phyloP scores from a whole-genome alignment of 2,797 vertebrate genomes.

The Eutrigla gurnardus region DNA sequence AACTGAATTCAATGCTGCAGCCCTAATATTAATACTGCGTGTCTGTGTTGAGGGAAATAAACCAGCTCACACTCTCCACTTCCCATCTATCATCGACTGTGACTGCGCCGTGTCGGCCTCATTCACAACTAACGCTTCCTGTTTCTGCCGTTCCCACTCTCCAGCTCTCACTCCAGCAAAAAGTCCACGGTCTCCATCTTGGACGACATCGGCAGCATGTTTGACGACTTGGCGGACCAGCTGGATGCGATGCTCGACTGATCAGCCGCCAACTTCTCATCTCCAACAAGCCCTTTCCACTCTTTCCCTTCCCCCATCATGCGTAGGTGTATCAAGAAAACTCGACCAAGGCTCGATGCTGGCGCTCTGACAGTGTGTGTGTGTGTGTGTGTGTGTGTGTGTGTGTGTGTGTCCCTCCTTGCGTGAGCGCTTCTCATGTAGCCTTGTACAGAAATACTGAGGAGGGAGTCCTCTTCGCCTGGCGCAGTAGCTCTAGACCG shows the following conservation, averaged over 20 bases:
- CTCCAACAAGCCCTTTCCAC: constrained; percentile 15
- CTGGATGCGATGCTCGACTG: constrained; percentile 97
- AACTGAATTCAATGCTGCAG: too few relatives aligned
- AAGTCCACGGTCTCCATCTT: constrained; percentile 95
- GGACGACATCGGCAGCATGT: constrained; percentile 99
- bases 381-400: constrained; percentile 34
- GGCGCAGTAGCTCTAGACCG: constrained; percentile 58
- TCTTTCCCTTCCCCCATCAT: constrained; percentile 17
- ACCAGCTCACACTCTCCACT: background rate
- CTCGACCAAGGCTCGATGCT: constrained; percentile 55
- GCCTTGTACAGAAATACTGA: constrained; percentile 58
- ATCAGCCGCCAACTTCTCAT: constrained; percentile 62
- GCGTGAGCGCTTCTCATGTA: constrained; percentile 67
- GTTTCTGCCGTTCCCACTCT: background rate
- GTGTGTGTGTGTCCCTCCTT: constrained; percentile 36
- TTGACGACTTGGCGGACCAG: constrained; percentile 97
- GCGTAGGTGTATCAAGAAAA: constrained; percentile 61
- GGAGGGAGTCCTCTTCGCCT: constrained; percentile 55
- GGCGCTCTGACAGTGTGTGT: constrained; percentile 39
- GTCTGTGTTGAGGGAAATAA: background rate
- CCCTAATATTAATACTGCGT: background rate
- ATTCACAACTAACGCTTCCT: constrained; percentile 9
- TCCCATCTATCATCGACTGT: constrained; percentile 2
- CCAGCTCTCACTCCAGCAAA: constrained; percentile 75
- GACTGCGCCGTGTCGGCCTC: background rate